A percentile compares a stretch with the other conserved stretches of the same genome.
phyloP scores from a whole-genome alignment of 2,113 vertebrate genomes.

The Chroicocephalus ridibundus region DNA sequence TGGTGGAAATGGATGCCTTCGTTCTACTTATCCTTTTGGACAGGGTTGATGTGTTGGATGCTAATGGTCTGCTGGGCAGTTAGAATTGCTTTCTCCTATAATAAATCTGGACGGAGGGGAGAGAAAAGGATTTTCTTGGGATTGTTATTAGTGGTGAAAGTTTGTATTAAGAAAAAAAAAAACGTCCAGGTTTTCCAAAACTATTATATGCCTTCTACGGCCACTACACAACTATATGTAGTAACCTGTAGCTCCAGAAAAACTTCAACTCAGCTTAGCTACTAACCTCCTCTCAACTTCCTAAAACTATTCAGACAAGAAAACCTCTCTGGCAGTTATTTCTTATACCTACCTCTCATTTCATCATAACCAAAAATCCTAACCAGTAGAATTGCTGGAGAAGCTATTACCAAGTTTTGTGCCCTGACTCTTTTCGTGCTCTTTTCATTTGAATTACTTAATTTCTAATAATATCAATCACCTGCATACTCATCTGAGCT shows the following conservation, averaged over 20 bases:
- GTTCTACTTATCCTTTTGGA: not conserved
- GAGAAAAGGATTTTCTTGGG: not conserved
- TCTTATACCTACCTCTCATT: not conserved
- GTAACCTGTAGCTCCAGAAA: not conserved
- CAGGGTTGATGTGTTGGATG: not conserved
- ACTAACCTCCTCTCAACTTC: not conserved
- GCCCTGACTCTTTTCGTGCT: not conserved
- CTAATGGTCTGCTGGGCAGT: not conserved
- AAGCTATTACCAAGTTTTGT: not conserved
- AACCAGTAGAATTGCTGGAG: not conserved
- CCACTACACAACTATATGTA: not conserved
- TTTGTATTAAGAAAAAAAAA: not conserved
- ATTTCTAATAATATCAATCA: not conserved
- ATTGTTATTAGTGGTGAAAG: not conserved
- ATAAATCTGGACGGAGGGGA: not conserved
- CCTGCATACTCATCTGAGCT: not conserved
- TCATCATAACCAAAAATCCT: not conserved
- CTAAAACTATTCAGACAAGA: not conserved
- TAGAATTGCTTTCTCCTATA: not conserved
- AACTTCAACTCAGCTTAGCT: not conserved
- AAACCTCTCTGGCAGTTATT: not conserved
- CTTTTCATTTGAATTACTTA: not conserved
- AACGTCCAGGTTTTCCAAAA: not conserved
- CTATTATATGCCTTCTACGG: fast-evolving
- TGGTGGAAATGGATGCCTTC: not conserved